Percentiles rank a stretch among this genome's conserved stretches.
Evolutionary conservation across 2,113 vertebrate genomes (phyloP).

Genomic region (Orcinus orca): DNA sequence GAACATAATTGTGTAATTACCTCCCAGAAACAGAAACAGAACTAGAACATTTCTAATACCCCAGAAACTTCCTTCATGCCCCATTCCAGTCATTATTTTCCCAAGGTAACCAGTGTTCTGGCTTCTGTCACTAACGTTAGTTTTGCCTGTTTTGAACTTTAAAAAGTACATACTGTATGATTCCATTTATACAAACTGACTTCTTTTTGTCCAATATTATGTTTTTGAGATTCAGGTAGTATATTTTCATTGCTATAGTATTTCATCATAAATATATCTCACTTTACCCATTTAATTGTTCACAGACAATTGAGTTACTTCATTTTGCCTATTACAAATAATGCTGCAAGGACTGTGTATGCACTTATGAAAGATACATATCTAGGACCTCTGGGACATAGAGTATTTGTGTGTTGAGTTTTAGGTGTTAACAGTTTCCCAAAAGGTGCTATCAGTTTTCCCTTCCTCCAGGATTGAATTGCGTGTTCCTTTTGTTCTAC

Average conservation of each 20-base stretch:
- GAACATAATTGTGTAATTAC: not conserved
- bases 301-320: not conserved
- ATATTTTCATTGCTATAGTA: slow-evolving; percentile 8
- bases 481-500: not conserved
- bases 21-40: not conserved
- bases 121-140: not conserved
- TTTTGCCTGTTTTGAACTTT: not conserved
- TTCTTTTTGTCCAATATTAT: not conserved
- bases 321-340: not conserved
- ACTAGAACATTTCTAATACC: not conserved
- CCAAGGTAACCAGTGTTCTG: not conserved
- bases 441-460: not conserved
- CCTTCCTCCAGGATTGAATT: not conserved
- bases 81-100: not conserved
- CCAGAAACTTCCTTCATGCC: not conserved
- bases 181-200: not conserved
- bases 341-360: not conserved
- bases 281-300: not conserved
- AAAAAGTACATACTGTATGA: too few relatives aligned
- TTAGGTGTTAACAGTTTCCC: not conserved
- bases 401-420: not conserved
- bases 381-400: not conserved
- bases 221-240: not conserved
- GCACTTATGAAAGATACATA: not conserved
- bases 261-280: not conserved